Evolutionary conservation across 2,797 vertebrate species (phyloP).

Genomic region (Sciaenops ocellatus): DNA sequence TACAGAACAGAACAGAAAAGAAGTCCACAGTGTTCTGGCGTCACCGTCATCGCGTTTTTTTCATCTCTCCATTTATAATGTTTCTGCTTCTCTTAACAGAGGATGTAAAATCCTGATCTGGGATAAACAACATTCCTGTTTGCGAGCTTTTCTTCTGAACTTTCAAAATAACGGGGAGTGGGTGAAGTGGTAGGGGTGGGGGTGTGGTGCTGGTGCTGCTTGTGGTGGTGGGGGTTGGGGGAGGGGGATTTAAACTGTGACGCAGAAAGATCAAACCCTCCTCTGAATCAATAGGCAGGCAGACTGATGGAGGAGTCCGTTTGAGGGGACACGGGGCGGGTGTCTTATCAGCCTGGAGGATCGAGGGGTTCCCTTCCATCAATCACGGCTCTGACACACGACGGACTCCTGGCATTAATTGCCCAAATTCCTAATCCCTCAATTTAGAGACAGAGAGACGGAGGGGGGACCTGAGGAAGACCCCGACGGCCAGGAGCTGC

Average conservation of each 20-base stretch:
- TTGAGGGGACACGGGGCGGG: conserved; percentile 31
- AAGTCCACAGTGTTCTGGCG: not conserved
- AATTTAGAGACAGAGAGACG: not conserved
- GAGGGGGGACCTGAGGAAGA: not conserved
- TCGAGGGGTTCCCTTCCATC: conserved; percentile 79
- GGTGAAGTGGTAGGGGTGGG: not conserved
- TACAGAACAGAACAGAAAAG: too few species aligned
- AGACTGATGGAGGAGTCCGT: conserved; percentile 52
- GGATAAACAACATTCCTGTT: conserved; percentile 6
- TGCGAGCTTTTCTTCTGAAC: conserved; percentile 1
- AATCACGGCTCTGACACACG: conserved; percentile 86
- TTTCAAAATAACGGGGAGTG: not conserved
- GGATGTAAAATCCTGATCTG: conserved; percentile 1
- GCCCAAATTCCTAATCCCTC: conserved; percentile 71
- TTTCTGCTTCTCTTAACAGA: not conserved
- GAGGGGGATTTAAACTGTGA: conserved; percentile 56
- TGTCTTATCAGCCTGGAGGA: conserved; percentile 80
- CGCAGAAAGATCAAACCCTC: conserved; percentile 50
- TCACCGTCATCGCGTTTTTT: not conserved
- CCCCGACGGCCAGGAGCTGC: not conserved
- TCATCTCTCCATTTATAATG: not conserved
- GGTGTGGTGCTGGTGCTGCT: too few species aligned
- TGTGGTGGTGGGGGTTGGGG: too few species aligned
- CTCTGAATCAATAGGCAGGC: conserved; percentile 47
- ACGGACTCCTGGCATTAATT: conserved; percentile 82